phyloP scores from a whole-genome alignment of 2,797 vertebrate species.

The Betta splendens region DNA sequence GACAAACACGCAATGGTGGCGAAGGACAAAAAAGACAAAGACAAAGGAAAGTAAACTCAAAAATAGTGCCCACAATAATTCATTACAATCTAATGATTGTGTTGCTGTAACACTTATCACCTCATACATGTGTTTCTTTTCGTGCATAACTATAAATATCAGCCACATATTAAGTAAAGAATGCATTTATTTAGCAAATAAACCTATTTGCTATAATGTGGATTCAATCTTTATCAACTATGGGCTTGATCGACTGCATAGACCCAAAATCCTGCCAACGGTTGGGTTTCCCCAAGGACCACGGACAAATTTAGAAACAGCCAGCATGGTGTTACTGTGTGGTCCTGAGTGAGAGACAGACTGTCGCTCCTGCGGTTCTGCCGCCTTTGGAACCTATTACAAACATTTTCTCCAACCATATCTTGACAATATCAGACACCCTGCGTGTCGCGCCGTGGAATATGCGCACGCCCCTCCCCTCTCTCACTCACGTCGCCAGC shows the following conservation, averaged over 20 bases:
- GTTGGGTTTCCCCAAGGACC: background rate
- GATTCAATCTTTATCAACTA: background rate
- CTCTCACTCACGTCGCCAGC: slow-evolving; percentile 17
- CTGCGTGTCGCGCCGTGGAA: background rate
- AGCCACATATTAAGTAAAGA: no score
- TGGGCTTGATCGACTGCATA: background rate
- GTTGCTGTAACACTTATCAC: no score
- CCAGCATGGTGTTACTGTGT: background rate
- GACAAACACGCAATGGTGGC: no score
- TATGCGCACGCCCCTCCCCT: slow-evolving; percentile 7
- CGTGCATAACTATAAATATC: no score
- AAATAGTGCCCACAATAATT: no score
- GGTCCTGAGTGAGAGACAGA: background rate
- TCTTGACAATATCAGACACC: background rate
- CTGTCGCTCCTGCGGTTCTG: background rate
- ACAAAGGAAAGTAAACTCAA: no score
- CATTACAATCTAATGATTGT: no score
- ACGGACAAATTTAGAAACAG: slow-evolving; percentile 12
- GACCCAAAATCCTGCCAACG: background rate
- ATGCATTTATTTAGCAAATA: no score
- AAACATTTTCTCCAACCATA: background rate
- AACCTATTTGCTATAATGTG: background rate
- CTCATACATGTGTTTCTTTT: no score
- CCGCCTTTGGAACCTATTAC: background rate
- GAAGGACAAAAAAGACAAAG: no score